Percentiles rank a stretch among this genome's conserved stretches.
Conservation (phyloP, 2,888 invertebrate species). For the Philereme transversata region DNA sequence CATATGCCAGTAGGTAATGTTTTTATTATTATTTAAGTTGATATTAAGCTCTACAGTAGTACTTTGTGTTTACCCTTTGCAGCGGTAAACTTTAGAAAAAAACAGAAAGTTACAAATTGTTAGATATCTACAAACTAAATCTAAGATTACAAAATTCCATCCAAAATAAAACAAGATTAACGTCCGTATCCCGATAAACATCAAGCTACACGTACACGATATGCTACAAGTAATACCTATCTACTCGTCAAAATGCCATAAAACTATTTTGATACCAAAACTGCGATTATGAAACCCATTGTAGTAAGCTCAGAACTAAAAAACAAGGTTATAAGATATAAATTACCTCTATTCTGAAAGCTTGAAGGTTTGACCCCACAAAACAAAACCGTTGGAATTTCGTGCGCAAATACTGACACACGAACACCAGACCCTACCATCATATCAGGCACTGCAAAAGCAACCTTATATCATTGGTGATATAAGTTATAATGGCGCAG, state of each 20-base stretch:
- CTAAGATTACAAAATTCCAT: no score
- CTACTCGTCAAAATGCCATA: slow-evolving; percentile 25
- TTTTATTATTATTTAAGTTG: no score
- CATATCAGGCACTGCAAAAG: slow-evolving; percentile 2
- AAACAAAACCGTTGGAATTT: slow-evolving; percentile 39
- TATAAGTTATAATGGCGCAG: slow-evolving; percentile 20
- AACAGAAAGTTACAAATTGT: no score
- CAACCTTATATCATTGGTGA: slow-evolving; percentile 6
- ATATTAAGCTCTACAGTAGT: no score
- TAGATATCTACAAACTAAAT: no score
- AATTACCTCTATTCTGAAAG: slow-evolving; percentile 24
- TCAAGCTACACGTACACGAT: neutral
- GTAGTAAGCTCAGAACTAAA: neutral
- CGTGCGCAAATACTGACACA: slow-evolving; percentile 36
- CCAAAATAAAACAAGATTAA: neutral
- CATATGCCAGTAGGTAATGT: no score
- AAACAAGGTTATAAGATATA: slow-evolving; percentile 16
- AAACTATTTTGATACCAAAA: slow-evolving; percentile 28
- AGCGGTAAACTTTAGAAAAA: no score
- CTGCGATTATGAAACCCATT: slow-evolving; percentile 27
- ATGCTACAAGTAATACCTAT: slow-evolving; percentile 29
- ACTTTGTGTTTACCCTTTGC: no score
- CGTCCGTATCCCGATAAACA: slow-evolving; percentile 21
- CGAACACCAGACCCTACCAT: slow-evolving; percentile 20
- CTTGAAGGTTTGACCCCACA: slow-evolving; percentile 37